Conservation (phyloP, 1,140 invertebrate genomes). For the Andrena cerasifolii region DNA sequence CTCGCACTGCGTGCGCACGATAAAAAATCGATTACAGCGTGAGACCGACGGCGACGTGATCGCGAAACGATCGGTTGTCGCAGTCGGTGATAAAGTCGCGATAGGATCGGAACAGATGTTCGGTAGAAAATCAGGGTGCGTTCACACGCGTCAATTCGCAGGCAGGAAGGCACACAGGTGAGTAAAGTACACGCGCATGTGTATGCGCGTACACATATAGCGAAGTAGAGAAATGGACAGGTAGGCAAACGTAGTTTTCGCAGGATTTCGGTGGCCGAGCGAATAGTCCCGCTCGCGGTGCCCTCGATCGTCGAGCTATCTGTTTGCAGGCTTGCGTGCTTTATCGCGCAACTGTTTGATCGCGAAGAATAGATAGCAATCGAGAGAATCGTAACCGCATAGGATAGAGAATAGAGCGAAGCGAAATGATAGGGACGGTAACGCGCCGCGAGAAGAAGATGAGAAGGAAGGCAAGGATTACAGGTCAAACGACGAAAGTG, state of each 20-base stretch:
- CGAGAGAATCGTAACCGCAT: too few relatives aligned
- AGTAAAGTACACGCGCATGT: too few relatives aligned
- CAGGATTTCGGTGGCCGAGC: too few relatives aligned
- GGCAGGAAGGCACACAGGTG: neutral
- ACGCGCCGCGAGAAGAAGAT: too few relatives aligned
- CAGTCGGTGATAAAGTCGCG: conserved; percentile 63
- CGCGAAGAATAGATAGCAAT: too few relatives aligned
- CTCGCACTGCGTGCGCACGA: neutral
- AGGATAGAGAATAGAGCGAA: too few relatives aligned
- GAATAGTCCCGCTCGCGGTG: neutral
- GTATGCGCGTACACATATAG: too few relatives aligned
- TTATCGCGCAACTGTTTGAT: neutral
- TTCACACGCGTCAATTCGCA: conserved; percentile 31
- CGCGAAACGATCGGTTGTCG: conserved; percentile 17
- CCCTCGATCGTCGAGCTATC: conserved; percentile 15
- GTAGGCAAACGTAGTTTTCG: neutral
- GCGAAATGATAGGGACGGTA: too few relatives aligned
- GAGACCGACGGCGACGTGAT: conserved; percentile 15
- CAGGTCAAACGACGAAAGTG: too few relatives aligned
- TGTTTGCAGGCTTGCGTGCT: conserved; percentile 30
- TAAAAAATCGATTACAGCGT: neutral
- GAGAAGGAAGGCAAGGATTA: too few relatives aligned
- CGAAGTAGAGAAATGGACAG: neutral
- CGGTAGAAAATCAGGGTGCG: conserved; percentile 64
- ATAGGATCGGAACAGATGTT: conserved; percentile 68